Conservation (phyloP, 2,113 vertebrate species). For the Erythrolamprus reginae region DNA sequence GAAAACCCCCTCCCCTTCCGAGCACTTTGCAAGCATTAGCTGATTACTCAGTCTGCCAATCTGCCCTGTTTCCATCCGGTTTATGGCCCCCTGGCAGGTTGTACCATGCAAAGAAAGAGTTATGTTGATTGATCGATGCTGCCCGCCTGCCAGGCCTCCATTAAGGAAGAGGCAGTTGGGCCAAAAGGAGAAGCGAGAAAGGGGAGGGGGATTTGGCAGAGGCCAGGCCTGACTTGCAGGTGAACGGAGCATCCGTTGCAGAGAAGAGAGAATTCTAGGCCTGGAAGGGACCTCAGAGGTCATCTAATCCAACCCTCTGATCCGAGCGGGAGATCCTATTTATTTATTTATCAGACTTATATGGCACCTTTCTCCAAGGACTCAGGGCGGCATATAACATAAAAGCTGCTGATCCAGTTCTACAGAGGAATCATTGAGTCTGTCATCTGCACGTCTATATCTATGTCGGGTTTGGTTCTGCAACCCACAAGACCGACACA, state of each 20-base stretch:
- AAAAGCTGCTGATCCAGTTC: too few species aligned
- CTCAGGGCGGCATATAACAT: too few species aligned
- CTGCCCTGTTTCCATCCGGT: background rate
- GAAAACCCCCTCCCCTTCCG: background rate
- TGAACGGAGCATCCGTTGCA: background rate
- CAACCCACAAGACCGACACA: too few species aligned
- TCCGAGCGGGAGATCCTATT: too few species aligned
- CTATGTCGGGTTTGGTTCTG: too few species aligned
- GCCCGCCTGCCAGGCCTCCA: background rate
- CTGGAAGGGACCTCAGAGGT: background rate
- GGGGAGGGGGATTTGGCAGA: rapidly evolving
- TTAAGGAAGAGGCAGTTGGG: background rate
- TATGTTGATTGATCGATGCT: background rate
- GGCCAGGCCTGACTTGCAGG: background rate
- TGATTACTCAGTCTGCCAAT: background rate
- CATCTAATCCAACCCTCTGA: background rate
- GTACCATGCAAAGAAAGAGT: too few species aligned
- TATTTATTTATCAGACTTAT: too few species aligned
- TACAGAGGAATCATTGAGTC: too few species aligned
- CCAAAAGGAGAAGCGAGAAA: background rate
- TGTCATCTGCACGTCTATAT: too few species aligned
- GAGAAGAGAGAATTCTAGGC: background rate
- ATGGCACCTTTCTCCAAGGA: too few species aligned
- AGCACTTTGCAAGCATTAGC: background rate
- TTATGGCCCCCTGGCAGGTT: background rate